Evolutionary conservation across 1,140 invertebrate species (phyloP).

Genomic region (Melanaphis sacchari): DNA sequence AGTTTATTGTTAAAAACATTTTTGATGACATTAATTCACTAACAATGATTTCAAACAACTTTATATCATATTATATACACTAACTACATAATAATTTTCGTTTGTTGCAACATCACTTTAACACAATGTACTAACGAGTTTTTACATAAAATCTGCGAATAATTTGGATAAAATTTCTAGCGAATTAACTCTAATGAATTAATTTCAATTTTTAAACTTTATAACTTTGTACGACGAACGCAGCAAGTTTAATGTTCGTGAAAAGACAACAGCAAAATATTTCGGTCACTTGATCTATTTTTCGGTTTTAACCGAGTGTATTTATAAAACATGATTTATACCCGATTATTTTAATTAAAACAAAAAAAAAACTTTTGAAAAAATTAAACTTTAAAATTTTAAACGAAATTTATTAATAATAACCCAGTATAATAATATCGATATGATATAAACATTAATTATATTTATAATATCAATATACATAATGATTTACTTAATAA

Average conservation of each 20-base stretch:
- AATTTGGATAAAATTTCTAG: neutral
- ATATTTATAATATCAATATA: neutral
- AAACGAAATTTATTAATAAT: neutral
- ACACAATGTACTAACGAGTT: neutral
- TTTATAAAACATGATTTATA: neutral
- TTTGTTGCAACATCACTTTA: neutral
- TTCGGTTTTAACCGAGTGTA: neutral
- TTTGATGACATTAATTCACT: neutral
- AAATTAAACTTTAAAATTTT: neutral
- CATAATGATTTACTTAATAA: neutral
- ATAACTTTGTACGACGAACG: neutral
- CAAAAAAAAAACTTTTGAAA: neutral
- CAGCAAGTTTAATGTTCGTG: neutral
- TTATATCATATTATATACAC: conserved; percentile 4
- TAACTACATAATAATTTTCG: neutral
- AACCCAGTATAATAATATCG: too few species aligned
- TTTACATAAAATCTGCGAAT: neutral
- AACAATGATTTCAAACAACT: neutral
- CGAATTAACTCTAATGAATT: conserved; percentile 7
- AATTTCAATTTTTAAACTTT: conserved; percentile 1
- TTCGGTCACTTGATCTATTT: neutral
- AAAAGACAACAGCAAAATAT: neutral
- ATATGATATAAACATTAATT: neutral
- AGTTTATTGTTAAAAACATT: conserved; percentile 12
- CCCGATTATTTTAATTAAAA: neutral